Conservation (phyloP, 1,140 invertebrate species). For the Leguminivora glycinivorella region DNA sequence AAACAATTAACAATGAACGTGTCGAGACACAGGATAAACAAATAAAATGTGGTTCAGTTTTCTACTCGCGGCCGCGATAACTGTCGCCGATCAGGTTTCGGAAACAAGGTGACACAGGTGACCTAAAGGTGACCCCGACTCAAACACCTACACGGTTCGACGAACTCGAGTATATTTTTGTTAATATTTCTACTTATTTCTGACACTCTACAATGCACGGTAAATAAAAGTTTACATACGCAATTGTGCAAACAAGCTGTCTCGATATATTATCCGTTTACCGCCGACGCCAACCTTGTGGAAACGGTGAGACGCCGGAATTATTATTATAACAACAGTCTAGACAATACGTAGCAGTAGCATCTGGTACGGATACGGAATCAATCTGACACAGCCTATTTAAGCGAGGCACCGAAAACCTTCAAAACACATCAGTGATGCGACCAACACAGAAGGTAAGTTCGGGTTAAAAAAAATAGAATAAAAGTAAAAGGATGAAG, state of each 20-base stretch:
- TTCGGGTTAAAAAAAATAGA: conserved; percentile 41
- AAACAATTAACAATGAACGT: no score
- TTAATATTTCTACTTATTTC: conserved; percentile 39
- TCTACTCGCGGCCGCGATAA: conserved; percentile 45
- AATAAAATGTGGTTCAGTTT: conserved; percentile 38
- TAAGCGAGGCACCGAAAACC: conserved; percentile 29
- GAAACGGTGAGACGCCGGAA: conserved; percentile 15
- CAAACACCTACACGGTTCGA: conserved; percentile 54
- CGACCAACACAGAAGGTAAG: conserved; percentile 39
- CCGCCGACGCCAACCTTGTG: conserved; percentile 9
- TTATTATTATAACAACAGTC: conserved; percentile 26
- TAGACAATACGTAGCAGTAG: conserved; percentile 27
- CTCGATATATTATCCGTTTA: conserved; percentile 24
- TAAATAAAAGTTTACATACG: conserved; percentile 23
- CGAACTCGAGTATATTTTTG: conserved; percentile 55
- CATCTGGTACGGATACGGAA: conserved; percentile 27
- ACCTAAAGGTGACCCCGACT: conserved; percentile 66
- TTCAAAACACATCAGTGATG: conserved; percentile 35
- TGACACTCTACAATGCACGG: conserved; percentile 13
- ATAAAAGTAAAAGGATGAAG: conserved; percentile 48
- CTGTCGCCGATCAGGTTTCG: conserved; percentile 69
- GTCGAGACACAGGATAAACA: conserved; percentile 17
- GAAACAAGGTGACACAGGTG: conserved; percentile 71
- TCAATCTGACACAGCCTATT: background rate
- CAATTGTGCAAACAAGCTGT: conserved; percentile 25